Conservation (phyloP, 1,140 invertebrate species). For the Sycobia sp. region DNA sequence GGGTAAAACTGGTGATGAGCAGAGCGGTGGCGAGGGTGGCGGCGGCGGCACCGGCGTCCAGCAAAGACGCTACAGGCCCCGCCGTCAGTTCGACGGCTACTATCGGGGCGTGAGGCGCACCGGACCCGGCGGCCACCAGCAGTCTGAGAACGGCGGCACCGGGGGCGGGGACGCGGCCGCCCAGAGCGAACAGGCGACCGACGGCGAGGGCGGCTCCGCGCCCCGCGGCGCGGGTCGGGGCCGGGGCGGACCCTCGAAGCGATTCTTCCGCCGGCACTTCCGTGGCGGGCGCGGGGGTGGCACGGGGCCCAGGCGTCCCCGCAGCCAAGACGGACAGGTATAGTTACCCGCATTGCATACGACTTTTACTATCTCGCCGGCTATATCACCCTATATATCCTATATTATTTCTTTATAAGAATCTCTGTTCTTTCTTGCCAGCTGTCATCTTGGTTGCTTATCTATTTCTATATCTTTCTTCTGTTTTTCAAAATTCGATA, state of each 20-base stretch:
- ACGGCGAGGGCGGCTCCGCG: slow-evolving; percentile 46
- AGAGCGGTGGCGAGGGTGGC: slow-evolving; percentile 51
- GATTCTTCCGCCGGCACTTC: slow-evolving; percentile 70
- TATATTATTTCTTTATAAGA: too few species aligned
- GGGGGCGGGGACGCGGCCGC: slow-evolving; percentile 49
- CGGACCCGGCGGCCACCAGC: slow-evolving; percentile 48
- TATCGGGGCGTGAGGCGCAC: slow-evolving; percentile 50
- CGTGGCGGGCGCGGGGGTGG: slow-evolving; percentile 66
- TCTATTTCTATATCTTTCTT: too few species aligned
- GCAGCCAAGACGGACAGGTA: slow-evolving; percentile 67
- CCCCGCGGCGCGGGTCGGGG: slow-evolving; percentile 58
- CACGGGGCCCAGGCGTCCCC: slow-evolving; percentile 61
- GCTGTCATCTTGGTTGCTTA: too few species aligned
- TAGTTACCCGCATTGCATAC: too few species aligned
- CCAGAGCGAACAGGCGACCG: slow-evolving; percentile 46
- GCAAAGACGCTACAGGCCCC: slow-evolving; percentile 60
- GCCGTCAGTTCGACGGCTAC: slow-evolving; percentile 59
- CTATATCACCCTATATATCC: neutral
- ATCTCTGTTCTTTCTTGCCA: too few species aligned
- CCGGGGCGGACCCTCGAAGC: slow-evolving; percentile 64
- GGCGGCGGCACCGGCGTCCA: slow-evolving; percentile 42
- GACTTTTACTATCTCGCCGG: neutral
- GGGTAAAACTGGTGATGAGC: slow-evolving; percentile 55
- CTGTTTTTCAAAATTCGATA: too few species aligned
- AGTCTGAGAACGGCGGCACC: slow-evolving; percentile 52